Conservation (phyloP, 2,888 invertebrate genomes). For the Apocheima hispidaria region DNA sequence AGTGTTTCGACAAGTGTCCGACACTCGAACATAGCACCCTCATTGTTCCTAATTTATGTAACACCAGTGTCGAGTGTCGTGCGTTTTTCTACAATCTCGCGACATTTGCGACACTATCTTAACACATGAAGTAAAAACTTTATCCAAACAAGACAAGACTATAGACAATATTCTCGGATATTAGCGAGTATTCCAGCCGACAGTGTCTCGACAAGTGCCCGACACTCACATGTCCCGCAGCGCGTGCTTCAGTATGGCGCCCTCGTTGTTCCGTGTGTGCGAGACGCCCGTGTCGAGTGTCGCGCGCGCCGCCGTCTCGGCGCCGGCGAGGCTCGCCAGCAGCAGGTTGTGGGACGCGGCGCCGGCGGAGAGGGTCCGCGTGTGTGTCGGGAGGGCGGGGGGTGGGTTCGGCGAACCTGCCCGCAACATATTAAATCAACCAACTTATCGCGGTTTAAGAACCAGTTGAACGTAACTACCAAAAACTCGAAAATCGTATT, state of each 20-base stretch:
- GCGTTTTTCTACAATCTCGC: constrained; percentile 57
- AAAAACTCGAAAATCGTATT: no score
- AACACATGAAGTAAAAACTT: no score
- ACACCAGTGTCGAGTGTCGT: constrained; percentile 72
- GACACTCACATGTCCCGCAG: no score
- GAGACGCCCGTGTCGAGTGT: constrained; percentile 75
- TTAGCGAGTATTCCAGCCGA: no score
- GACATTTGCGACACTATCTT: constrained; percentile 70
- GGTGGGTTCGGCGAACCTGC: constrained; percentile 65
- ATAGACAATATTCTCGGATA: no score
- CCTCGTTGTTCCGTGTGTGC: constrained; percentile 78
- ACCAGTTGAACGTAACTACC: no score
- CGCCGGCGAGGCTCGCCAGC: constrained; percentile 69
- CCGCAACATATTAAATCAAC: no score
- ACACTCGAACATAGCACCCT: constrained; percentile 75
- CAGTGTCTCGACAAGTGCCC: no score
- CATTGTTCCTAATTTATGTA: constrained; percentile 77
- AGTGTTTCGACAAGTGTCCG: constrained; percentile 1
- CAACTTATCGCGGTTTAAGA: no score
- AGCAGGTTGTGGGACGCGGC: constrained; percentile 76
- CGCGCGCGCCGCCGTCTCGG: constrained; percentile 65
- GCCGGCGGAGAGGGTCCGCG: constrained; percentile 71
- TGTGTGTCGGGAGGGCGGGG: constrained; percentile 63
- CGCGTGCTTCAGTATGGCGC: constrained; percentile 80
- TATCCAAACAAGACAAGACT: no score